Conservation (phyloP, 2,113 vertebrate species). For the Balaeniceps rex region DNA sequence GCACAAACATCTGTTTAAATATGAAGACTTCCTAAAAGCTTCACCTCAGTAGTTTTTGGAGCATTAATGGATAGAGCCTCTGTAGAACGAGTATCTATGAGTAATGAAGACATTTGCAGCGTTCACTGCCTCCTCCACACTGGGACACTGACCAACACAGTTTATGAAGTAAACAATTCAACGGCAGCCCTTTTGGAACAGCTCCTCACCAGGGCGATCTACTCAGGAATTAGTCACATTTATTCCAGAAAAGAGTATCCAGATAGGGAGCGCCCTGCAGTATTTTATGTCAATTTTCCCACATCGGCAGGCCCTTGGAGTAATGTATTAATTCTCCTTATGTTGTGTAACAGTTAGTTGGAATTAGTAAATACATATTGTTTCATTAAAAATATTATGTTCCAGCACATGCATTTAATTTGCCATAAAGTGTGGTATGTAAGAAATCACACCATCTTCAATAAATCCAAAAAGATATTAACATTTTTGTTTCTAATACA, state of each 20-base stretch:
- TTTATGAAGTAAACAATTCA: slow-evolving; percentile 38
- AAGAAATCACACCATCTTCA: slow-evolving; percentile 57
- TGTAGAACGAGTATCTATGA: background rate
- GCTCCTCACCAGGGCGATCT: background rate
- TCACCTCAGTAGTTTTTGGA: slow-evolving; percentile 9
- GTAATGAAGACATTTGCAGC: background rate
- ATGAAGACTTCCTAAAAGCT: background rate
- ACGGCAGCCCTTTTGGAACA: background rate
- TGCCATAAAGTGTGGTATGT: slow-evolving; percentile 44
- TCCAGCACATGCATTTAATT: slow-evolving; percentile 24
- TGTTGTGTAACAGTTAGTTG: slow-evolving; percentile 7
- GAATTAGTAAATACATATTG: slow-evolving; percentile 44
- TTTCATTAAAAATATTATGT: slow-evolving; percentile 51
- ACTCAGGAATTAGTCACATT: background rate
- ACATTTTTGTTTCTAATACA: slow-evolving; percentile 56
- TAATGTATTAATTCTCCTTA: slow-evolving; percentile 21
- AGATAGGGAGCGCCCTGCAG: background rate
- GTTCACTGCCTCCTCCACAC: background rate
- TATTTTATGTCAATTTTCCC: background rate
- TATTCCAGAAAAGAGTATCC: background rate
- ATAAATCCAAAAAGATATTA: slow-evolving; percentile 65
- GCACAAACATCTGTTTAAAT: background rate
- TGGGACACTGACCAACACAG: slow-evolving; percentile 35
- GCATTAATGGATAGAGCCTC: background rate
- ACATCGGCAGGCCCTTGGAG: background rate